These are phyloP conservation scores for Pocillopora meandrina DNA, from an alignment of 92 coral and sea anemone genomes.

Conservation along the genomic window DNA sequence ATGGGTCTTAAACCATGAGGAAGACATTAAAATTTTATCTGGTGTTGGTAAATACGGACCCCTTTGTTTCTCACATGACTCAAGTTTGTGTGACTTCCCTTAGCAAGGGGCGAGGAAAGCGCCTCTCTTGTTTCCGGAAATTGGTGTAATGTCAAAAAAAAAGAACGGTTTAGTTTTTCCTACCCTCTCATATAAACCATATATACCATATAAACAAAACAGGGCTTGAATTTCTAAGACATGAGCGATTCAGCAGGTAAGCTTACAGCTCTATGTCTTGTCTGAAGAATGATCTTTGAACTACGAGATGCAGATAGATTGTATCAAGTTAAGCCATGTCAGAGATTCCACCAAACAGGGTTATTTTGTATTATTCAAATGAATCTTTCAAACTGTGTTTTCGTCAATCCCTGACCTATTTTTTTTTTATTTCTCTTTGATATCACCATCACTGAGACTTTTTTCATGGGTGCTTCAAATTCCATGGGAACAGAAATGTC, in stretches of 20 bases:
- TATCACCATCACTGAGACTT: background rate
- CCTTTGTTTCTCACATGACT: conserved; percentile 50
- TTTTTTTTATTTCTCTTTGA: background rate
- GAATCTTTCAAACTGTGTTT: background rate
- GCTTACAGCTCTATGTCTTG: conserved; percentile 9
- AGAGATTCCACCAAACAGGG: background rate
- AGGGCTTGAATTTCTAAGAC: conserved; percentile 21
- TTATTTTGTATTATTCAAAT: background rate
- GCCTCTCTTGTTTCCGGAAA: conserved; percentile 33
- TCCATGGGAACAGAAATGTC: conserved; percentile 45
- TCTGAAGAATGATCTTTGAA: conserved; percentile 29
- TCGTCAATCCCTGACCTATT: background rate
- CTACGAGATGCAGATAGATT: background rate
- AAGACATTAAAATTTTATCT: conserved; percentile 81
- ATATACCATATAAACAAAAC: conserved; percentile 9
- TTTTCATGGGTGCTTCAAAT: conserved; percentile 19
- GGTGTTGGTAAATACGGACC: conserved; percentile 38
- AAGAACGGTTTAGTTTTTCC: conserved; percentile 3
- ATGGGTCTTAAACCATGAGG: conserved; percentile 66
- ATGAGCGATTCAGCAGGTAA: conserved; percentile 41
- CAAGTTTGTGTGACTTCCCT: conserved; percentile 36
- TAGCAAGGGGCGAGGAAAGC: background rate
- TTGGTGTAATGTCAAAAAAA: background rate
- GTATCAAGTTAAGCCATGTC: conserved; percentile 16
- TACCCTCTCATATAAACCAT: background rate